phyloP scores from a whole-genome alignment of 2,888 invertebrate species.

The Rugalucina vietnamica region DNA sequence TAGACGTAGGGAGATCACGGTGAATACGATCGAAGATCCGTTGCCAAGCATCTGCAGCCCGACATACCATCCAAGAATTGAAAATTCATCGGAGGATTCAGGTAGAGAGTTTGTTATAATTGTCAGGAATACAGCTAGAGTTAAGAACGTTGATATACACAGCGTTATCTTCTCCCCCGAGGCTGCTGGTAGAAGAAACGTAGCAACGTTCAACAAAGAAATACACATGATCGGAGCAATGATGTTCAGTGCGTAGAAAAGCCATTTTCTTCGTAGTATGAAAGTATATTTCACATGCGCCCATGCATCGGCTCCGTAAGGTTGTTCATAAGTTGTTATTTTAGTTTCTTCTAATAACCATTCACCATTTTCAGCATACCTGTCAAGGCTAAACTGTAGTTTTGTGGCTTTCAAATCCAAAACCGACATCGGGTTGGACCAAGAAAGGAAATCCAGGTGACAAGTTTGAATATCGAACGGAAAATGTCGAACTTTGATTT shows the following conservation, averaged over 20 bases:
- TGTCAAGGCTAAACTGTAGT: neutral
- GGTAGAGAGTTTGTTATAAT: neutral
- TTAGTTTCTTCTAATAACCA: neutral
- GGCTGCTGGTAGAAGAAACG: neutral
- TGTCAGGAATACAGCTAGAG: neutral
- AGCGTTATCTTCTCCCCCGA: neutral
- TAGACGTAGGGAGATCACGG: neutral
- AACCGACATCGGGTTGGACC: neutral
- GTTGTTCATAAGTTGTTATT: neutral
- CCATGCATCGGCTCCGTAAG: neutral
- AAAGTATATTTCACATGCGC: neutral
- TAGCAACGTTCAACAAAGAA: neutral
- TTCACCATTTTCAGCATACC: neutral
- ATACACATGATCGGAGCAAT: neutral
- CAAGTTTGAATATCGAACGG: neutral
- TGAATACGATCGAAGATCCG: neutral
- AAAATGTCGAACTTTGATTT: neutral
- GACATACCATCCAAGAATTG: neutral
- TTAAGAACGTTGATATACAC: neutral
- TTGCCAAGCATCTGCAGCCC: neutral
- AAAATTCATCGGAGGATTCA: neutral
- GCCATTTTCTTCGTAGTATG: neutral
- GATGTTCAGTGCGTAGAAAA: neutral
- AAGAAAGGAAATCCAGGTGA: neutral
- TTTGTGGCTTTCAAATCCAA: neutral